These are phyloP conservation scores for Myiagra hebetior DNA, from an alignment of 2,113 vertebrate genomes.

Conservation along the genomic window DNA sequence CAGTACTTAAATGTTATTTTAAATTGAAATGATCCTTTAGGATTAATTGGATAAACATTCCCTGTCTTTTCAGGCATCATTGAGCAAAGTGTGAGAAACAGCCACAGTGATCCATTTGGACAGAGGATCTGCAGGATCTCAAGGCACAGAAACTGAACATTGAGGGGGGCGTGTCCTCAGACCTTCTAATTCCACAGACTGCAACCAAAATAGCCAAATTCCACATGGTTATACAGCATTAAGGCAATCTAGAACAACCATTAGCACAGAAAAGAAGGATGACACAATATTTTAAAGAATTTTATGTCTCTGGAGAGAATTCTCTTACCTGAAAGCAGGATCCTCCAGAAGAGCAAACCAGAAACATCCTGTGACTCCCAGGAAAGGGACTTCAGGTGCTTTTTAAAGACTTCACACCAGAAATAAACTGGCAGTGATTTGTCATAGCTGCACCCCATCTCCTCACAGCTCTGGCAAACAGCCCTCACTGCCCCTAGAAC, in stretches of 20 bases:
- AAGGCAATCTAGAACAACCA: not conserved
- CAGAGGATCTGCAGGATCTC: not conserved
- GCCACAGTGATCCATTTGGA: rapidly evolving
- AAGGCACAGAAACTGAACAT: not conserved
- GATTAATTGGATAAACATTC: not conserved
- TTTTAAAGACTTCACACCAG: not conserved
- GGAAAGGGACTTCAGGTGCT: not conserved
- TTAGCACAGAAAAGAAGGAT: not conserved
- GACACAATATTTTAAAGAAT: rapidly evolving
- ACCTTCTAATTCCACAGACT: not conserved
- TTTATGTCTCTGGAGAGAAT: rapidly evolving
- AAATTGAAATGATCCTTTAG: not conserved
- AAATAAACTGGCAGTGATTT: not conserved
- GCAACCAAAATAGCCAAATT: not conserved
- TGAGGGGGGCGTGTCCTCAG: rapidly evolving
- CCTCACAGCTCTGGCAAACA: not conserved
- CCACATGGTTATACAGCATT: rapidly evolving
- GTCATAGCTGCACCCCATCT: not conserved
- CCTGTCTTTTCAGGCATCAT: not conserved
- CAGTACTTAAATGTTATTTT: not conserved
- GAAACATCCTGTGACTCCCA: rapidly evolving
- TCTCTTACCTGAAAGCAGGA: not conserved
- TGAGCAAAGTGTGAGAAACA: not conserved
- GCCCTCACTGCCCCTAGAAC: not conserved
- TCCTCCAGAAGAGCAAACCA: rapidly evolving